These are phyloP conservation scores for Notoglanidium macrostoma DNA, from an alignment of 2,797 vertebrate genomes.

Conservation along the genomic window DNA sequence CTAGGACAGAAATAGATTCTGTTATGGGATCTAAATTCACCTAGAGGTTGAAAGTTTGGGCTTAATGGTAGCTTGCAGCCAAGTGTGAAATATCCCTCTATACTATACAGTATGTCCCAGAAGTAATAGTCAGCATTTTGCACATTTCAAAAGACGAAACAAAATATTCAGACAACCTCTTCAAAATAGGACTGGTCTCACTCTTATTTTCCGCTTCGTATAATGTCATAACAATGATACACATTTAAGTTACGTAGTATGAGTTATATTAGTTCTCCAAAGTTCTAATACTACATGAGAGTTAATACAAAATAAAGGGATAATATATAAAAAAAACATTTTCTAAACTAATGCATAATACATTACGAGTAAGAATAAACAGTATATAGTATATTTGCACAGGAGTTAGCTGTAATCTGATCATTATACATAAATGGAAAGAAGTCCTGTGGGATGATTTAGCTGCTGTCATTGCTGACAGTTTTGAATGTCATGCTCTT, in stretches of 20 bases:
- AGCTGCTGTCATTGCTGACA: not conserved
- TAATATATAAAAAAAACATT: not conserved
- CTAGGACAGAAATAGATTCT: not conserved
- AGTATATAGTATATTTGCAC: not conserved
- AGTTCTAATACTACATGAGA: not conserved
- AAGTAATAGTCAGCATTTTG: not conserved
- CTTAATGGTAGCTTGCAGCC: not conserved
- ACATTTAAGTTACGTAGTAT: not conserved
- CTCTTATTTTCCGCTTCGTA: not conserved
- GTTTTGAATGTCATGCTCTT: not conserved
- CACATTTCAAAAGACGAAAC: not conserved
- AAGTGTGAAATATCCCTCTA: not conserved
- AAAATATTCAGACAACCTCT: not conserved
- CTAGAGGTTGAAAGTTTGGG: slow-evolving; percentile 10
- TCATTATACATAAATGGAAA: not conserved
- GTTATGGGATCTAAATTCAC: slow-evolving; percentile 1
- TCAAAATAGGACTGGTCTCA: not conserved
- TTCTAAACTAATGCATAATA: not conserved
- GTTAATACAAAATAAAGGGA: not conserved
- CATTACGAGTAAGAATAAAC: not conserved
- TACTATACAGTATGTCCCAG: not conserved
- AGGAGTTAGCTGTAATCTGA: not conserved
- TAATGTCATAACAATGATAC: not conserved
- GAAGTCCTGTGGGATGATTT: not conserved
- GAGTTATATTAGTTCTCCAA: not conserved